Percentiles rank a stretch among this genome's conserved stretches.
Conservation (phyloP, 2,797 vertebrate genomes). For the Peromyscus nudipes region DNA sequence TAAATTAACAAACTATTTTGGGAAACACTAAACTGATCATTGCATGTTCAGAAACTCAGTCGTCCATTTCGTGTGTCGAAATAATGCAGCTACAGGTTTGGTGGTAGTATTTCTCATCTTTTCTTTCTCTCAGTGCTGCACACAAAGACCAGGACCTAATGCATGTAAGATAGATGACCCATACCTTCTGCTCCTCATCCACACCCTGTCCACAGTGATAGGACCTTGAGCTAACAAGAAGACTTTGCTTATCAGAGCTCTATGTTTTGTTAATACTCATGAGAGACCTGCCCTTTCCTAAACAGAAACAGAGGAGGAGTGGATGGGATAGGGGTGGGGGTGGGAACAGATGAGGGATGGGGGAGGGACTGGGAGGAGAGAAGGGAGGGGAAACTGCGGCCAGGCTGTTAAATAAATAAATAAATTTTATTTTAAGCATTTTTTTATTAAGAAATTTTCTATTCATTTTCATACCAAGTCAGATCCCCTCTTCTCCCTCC, state of each 20-base stretch:
- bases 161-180: background rate
- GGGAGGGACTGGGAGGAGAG: background rate
- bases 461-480: too few species aligned
- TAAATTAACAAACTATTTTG: background rate
- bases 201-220: background rate
- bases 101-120: background rate
- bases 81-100: background rate
- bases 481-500: too few species aligned
- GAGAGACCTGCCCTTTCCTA: too few species aligned
- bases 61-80: background rate
- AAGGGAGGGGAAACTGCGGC: background rate
- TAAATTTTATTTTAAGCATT: background rate
- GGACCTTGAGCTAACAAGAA: background rate
- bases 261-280: background rate
- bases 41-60: background rate
- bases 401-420: background rate
- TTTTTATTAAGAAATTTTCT: too few species aligned
- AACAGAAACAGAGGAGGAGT: background rate
- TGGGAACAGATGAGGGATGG: background rate
- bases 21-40: background rate
- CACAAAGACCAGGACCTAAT: background rate
- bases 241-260: background rate
- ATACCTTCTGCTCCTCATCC: background rate
- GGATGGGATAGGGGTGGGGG: background rate
- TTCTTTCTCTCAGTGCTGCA: background rate